Conservation (phyloP, 1,140 invertebrate genomes). For the Drosophila miranda region DNA sequence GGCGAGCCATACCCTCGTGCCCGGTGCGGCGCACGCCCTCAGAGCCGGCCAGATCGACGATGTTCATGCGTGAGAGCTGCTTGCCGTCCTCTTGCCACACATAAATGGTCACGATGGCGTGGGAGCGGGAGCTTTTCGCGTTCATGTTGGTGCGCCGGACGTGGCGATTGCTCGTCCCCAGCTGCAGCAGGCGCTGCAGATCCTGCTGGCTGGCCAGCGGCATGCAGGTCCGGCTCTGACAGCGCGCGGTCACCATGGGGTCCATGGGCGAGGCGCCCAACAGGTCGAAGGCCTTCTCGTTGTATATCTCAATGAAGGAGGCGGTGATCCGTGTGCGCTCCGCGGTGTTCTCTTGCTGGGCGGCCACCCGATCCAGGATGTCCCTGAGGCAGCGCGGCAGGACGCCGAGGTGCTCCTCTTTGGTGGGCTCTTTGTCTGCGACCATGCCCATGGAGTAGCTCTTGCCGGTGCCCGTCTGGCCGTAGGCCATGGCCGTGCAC, state of each 20-base stretch:
- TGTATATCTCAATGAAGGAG: conserved; percentile 85
- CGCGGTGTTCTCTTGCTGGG: conserved; percentile 20
- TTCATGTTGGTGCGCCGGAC: conserved; percentile 95
- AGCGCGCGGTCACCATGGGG: conserved; percentile 89
- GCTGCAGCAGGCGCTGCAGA: conserved; percentile 90
- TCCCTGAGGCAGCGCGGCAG: conserved; percentile 42
- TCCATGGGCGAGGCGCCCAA: conserved; percentile 85
- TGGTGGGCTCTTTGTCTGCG: conserved; percentile 83
- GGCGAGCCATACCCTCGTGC: conserved; percentile 48
- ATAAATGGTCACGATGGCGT: conserved; percentile 93
- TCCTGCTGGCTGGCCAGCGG: conserved; percentile 92
- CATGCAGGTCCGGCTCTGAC: conserved; percentile 87
- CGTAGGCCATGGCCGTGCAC: conserved; percentile 91
- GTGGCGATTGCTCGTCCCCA: conserved; percentile 91
- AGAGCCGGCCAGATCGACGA: conserved; percentile 90
- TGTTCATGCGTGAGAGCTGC: conserved; percentile 85
- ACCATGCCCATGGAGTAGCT: conserved; percentile 91
- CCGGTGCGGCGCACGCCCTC: conserved; percentile 60
- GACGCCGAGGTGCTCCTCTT: conserved; percentile 35
- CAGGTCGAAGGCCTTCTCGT: conserved; percentile 91
- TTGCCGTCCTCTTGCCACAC: neutral
- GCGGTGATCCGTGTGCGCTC: too few species aligned
- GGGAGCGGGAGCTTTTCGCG: conserved; percentile 91
- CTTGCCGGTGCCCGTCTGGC: conserved; percentile 91
- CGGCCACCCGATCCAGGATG: conserved; percentile 19